Evolutionary conservation across 37 sponge, comb jelly and placozoan genomes (phyloP).

Genomic region (Ephydatia muelleri): DNA sequence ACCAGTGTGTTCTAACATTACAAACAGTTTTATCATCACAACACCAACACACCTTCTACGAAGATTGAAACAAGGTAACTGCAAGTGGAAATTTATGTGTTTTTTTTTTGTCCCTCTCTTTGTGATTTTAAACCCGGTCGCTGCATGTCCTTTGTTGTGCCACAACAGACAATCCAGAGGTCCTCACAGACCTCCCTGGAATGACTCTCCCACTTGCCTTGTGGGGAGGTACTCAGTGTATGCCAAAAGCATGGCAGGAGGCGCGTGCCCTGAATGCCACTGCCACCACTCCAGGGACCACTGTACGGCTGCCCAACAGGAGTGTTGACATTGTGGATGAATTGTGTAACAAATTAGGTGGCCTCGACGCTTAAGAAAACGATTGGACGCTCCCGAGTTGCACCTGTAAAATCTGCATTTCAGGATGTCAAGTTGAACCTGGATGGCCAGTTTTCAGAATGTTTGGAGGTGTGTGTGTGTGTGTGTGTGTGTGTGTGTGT

Average conservation of each 20-base stretch:
- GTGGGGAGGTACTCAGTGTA: slow-evolving; percentile 2
- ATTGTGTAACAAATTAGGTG: neutral
- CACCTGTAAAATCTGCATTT: neutral
- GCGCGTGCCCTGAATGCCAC: neutral
- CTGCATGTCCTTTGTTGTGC: too few relatives aligned
- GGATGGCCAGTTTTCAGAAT: neutral
- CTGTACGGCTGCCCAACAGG: neutral
- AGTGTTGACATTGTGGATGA: neutral
- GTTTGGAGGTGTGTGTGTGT: neutral
- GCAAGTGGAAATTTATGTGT: too few relatives aligned
- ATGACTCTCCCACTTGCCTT: neutral
- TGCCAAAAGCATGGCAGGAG: neutral
- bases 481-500: neutral
- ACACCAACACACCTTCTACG: neutral
- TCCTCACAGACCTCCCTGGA: slow-evolving; percentile 1
- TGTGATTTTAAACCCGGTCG: too few relatives aligned
- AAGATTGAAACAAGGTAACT: neutral
- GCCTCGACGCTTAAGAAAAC: neutral
- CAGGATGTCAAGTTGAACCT: slow-evolving; percentile 5
- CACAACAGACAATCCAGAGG: neutral
- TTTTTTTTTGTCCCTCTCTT: too few relatives aligned
- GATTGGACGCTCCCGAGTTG: neutral
- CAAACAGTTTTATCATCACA: neutral
- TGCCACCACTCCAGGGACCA: neutral
- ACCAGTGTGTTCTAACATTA: neutral